Base-by-base conservation (phyloP, 2,888 invertebrate genomes). In the Encarsia formosa region DNA sequence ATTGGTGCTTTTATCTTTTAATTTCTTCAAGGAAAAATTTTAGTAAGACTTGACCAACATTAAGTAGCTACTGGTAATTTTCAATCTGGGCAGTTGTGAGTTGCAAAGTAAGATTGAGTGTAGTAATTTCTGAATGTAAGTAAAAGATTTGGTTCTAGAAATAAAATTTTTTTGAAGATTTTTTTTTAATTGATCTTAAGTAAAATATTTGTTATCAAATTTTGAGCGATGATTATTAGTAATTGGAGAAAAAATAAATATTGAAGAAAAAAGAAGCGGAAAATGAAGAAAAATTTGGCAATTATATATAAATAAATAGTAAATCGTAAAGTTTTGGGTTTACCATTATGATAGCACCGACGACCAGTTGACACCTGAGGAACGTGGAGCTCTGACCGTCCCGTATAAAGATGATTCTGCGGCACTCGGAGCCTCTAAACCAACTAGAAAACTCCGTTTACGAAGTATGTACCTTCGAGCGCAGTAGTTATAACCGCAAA, bases 401-500 rank as follows among this genome's bases (percentile, higher is more conserved):
- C 60, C 60, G 69, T 72, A 71, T 73, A 72, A 72, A 73, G 68
- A 66, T 65, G 61, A 63, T 63, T 60, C 59, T 58, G 34, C 8
- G n/a, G 9, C 6, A 8, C 26, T 26, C 58, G 58, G 54, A 58
- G 57, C 59, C 59, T 38, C 48, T 65, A 65, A 73, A 73, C 60
- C 73, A 71, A 73, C 73, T 73, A 73, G 73, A 73, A 73, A 71
- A 60, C 61, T 57, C 58, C 8, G 61, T 58, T 54, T 61, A 62
- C 59, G 54, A 65, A 60, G 63, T 6, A 11, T 11, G 26, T 11
- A 11, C 6, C 6, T 11, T 6, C 26, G 26, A 26, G 26, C 26
- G 26, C 6, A 11, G 69, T 63, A 71, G 31, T 50, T 34, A 40
- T 24, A 24, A 22, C 40, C 54, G 23, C 49, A 54, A 50, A 51